A percentile compares a stretch with the other conserved stretches of the same genome.
Evolutionary conservation across 2,113 vertebrate genomes (phyloP).

Genomic region (Sus scrofa): DNA sequence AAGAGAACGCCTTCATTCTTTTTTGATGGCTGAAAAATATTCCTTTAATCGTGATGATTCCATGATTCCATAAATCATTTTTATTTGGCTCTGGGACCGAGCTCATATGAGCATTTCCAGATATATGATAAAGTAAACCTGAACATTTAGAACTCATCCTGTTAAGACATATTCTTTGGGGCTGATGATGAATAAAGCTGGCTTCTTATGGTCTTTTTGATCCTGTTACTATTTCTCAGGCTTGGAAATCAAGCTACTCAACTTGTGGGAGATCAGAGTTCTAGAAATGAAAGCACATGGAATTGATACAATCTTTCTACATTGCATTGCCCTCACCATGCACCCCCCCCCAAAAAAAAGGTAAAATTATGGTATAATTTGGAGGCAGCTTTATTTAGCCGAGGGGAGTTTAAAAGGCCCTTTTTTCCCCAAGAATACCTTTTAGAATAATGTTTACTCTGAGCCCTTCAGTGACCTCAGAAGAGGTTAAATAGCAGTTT

Average conservation of each 20-base stretch:
- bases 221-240: background rate
- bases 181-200: background rate
- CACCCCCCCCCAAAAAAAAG: background rate
- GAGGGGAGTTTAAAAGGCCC: background rate
- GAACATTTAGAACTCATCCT: background rate
- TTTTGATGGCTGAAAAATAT: too few species aligned
- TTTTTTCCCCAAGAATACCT: background rate
- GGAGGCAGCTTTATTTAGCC: background rate
- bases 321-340: background rate
- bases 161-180: background rate
- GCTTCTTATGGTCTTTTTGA: background rate
- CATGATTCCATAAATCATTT: background rate
- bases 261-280: background rate
- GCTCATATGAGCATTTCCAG: background rate
- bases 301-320: background rate
- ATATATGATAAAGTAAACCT: background rate
- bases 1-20: background rate
- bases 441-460: conserved; percentile 25
- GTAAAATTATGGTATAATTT: conserved; percentile 9
- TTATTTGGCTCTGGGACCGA: background rate
- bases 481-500: conserved; percentile 46
- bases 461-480: background rate
- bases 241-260: background rate
- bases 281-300: background rate
- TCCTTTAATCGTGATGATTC: too few species aligned